These are phyloP conservation scores for Bos taurus DNA, from an alignment of 2,113 vertebrate genomes.

Conservation along the genomic window DNA sequence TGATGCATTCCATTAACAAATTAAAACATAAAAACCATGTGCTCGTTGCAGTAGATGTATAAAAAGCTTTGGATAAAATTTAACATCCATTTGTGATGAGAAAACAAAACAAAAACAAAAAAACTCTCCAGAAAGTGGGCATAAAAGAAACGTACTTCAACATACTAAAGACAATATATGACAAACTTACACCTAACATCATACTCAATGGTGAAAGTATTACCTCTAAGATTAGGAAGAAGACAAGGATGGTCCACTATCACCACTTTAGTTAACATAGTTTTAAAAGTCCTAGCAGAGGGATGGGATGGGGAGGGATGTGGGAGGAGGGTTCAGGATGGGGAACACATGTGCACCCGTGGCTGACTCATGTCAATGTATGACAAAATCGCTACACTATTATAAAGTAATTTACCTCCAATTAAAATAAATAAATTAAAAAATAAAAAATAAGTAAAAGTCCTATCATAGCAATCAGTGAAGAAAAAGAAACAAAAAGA, in stretches of 20 bases:
- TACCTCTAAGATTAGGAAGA: background rate
- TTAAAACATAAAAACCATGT: background rate
- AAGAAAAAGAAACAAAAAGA: background rate
- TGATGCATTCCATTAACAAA: background rate
- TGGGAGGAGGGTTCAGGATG: too few relatives aligned
- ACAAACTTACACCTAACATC: background rate
- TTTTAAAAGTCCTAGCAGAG: background rate
- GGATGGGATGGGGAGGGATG: too few relatives aligned
- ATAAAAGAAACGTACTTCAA: background rate
- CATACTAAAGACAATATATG: background rate
- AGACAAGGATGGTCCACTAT: background rate
- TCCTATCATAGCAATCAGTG: background rate
- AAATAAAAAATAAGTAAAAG: background rate
- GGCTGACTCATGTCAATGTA: too few relatives aligned
- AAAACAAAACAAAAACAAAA: background rate
- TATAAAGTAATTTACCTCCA: too few relatives aligned
- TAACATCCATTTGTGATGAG: background rate
- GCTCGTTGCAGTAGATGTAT: background rate
- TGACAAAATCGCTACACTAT: too few relatives aligned
- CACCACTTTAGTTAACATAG: background rate
- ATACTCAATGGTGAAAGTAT: background rate
- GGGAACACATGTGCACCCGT: too few relatives aligned
- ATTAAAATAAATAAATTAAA: too few relatives aligned
- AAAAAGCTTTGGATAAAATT: background rate
- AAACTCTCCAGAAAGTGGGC: background rate